Evolutionary conservation across 2,888 invertebrate genomes (phyloP).

Genomic region (Sialis fuliginosa): DNA sequence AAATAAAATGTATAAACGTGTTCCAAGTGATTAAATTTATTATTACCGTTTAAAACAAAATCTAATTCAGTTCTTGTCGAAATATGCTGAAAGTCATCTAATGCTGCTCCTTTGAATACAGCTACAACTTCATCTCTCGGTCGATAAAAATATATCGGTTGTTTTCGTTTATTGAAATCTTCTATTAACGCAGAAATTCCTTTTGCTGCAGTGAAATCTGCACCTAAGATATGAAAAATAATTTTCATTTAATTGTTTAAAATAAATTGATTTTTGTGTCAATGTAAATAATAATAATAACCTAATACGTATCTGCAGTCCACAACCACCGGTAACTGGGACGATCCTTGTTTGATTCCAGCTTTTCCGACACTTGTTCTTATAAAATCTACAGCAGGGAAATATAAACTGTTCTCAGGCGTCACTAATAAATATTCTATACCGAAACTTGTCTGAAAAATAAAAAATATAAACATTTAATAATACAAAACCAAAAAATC

Average conservation of each 20-base stretch:
- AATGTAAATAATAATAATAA: conserved; percentile 19
- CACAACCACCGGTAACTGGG: conserved; percentile 57
- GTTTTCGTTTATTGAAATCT: conserved; percentile 51
- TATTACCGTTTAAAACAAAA: conserved; percentile 30
- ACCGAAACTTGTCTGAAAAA: conserved; percentile 43
- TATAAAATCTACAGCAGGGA: conserved; percentile 71
- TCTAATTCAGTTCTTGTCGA: conserved; percentile 40
- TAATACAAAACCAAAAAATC: background rate
- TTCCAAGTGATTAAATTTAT: background rate
- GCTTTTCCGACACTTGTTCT: conserved; percentile 60
- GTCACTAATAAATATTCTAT: conserved; percentile 57
- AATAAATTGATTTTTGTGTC: too few relatives aligned
- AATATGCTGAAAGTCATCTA: conserved; percentile 41
- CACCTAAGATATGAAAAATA: conserved; percentile 29
- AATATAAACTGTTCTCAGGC: conserved; percentile 63
- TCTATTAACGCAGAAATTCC: conserved; percentile 60
- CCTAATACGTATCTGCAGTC: conserved; percentile 65
- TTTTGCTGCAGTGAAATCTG: conserved; percentile 76
- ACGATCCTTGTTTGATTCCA: conserved; percentile 47
- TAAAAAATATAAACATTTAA: conserved; percentile 4
- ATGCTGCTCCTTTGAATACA: conserved; percentile 49
- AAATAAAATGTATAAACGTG: too few relatives aligned
- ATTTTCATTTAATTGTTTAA: too few relatives aligned
- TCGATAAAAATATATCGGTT: conserved; percentile 52
- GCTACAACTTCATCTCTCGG: conserved; percentile 46